These are phyloP conservation scores for Drosophila acutilabella DNA, from an alignment of 2,888 invertebrate species.

Conservation along the genomic window DNA sequence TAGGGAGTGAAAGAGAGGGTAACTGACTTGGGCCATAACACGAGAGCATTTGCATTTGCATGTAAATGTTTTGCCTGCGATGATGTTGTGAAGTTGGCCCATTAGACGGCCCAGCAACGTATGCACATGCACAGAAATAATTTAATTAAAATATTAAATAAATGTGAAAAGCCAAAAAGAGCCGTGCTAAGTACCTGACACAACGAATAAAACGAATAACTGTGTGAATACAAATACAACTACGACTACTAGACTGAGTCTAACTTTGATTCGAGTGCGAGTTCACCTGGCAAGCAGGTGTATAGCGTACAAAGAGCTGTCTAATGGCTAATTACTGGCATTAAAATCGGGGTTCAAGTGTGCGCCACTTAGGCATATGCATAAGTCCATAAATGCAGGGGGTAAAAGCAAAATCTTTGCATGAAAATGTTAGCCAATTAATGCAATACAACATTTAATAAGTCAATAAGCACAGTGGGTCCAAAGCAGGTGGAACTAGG, in stretches of 20 bases:
- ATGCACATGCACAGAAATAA: slow-evolving; percentile 71
- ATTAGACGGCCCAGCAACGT: slow-evolving; percentile 62
- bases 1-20: not conserved
- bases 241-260: not conserved
- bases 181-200: slow-evolving; percentile 33
- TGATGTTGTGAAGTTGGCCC: slow-evolving; percentile 64
- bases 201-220: slow-evolving; percentile 29
- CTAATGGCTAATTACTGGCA: slow-evolving; percentile 54
- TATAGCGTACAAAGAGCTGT: slow-evolving; percentile 5
- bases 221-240: not conserved
- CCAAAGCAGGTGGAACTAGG: too few species aligned
- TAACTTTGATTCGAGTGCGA: not conserved
- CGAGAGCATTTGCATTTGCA: slow-evolving; percentile 68
- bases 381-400: not conserved
- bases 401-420: not conserved
- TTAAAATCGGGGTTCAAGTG: slow-evolving; percentile 44
- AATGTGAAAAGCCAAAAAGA: slow-evolving; percentile 66
- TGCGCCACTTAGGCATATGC: slow-evolving; percentile 21
- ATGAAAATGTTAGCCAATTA: not conserved
- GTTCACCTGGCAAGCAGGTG: not conserved
- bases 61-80: slow-evolving; percentile 67
- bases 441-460: too few species aligned
- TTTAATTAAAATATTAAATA: slow-evolving; percentile 80
- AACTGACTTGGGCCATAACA: slow-evolving; percentile 59
- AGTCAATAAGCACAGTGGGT: too few species aligned